Base-by-base conservation (phyloP, 2,888 invertebrate genomes). In the Latrodectus elegans region DNA sequence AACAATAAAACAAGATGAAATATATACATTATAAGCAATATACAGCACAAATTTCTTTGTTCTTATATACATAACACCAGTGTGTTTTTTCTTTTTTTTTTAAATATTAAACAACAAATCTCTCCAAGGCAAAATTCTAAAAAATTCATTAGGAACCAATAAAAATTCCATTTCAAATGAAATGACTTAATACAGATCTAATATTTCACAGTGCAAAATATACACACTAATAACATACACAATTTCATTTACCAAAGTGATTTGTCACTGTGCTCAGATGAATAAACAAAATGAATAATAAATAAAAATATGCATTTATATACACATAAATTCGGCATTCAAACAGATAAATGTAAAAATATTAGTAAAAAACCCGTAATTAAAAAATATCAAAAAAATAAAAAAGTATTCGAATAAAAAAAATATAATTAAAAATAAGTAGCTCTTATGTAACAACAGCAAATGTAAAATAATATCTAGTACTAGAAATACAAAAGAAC, bases 21-120 rank as follows among this genome's bases (percentile, higher is more conserved):
- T 84, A 84, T 84, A 14, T 84, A 84, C 84, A 84, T 65, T 72
- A n/a, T n/a, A 38, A 84, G 78, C 78, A 78, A 76, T 72, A 74
- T 84, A 84, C 84, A 79, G 78, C 78, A 84, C 65, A 84, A 55
- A 70, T 6, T 76, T 55, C n/a, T 73, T 49, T 78, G 60, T n/a
- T 15, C 38, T 73, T 84, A 78, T 84, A 53, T 84, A 74, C 71
- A 84, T 55, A 84, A 84, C 73, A 73, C 72, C 51, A 55, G 65
- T 52, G 10, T 52, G 22, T 74, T 60, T 74, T 55, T 74, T 38
- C 22, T 22, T 38, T 6, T 83, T 49, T 74, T 52, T 15, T 67
- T 49, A 12, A 74, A 17, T 74, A 22, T 67, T 84, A 68, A 84
- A 74, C 73, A 67, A 84, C 78, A 84, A 53, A 84, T 72, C 55